Evolutionary conservation across 2,797 vertebrate species (phyloP).

Genomic region (Pempheris klunzingeri): DNA sequence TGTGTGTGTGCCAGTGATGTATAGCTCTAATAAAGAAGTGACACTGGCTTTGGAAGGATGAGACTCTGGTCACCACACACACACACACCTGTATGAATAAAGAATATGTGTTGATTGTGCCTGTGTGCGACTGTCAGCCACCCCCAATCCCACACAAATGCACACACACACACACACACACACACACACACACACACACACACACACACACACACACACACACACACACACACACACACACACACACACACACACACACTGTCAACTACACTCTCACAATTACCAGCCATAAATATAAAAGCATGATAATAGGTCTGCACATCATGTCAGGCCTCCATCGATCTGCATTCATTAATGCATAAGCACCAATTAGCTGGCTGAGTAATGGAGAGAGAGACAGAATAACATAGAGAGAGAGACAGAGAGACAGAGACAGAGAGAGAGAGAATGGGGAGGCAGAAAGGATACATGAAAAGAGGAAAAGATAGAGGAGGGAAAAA

Average conservation of each 20-base stretch:
- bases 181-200: slow-evolving; percentile 14
- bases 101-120: slow-evolving; percentile 21
- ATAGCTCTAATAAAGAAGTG: slow-evolving; percentile 73
- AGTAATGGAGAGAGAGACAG: slow-evolving; percentile 45
- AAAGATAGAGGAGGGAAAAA: background rate
- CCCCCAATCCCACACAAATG: too few relatives aligned
- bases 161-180: slow-evolving; percentile 34
- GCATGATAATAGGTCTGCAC: slow-evolving; percentile 65
- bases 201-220: slow-evolving; percentile 6
- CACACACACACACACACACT: slow-evolving; percentile 27
- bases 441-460: background rate
- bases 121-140: background rate
- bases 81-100: slow-evolving; percentile 15
- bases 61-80: slow-evolving; percentile 44
- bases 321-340: slow-evolving; percentile 64
- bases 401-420: slow-evolving; percentile 6
- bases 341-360: slow-evolving; percentile 77
- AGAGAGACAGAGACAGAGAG: slow-evolving; percentile 8
- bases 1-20: slow-evolving; percentile 58
- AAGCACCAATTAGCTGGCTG: slow-evolving; percentile 75
- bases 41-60: slow-evolving; percentile 55
- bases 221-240: slow-evolving; percentile 31
- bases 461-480: slow-evolving; percentile 16
- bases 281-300: slow-evolving; percentile 72
- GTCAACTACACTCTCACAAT: slow-evolving; percentile 62